Evolutionary conservation across 2,888 invertebrate species (phyloP).

Genomic region (Anthophora plumipes): DNA sequence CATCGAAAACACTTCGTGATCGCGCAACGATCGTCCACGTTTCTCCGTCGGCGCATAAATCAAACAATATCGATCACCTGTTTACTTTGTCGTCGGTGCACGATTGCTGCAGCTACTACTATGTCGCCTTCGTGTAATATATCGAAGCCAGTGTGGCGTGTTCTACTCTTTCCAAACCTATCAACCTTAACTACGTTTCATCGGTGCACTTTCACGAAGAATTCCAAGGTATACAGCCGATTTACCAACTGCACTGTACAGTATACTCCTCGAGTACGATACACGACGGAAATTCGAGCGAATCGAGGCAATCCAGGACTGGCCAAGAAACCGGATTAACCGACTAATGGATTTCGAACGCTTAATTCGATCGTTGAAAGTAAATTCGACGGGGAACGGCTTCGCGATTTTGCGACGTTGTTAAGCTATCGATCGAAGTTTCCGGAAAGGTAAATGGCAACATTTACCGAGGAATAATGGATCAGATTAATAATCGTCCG

Average conservation of each 20-base stretch:
- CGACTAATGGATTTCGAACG: conserved; percentile 17
- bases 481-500: no score
- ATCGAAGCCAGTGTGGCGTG: background rate
- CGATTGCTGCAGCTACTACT: conserved; percentile 51
- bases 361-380: conserved; percentile 16
- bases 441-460: background rate
- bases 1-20: conserved; percentile 66
- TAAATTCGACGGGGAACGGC: conserved; percentile 7
- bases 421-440: background rate
- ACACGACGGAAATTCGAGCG: conserved; percentile 8
- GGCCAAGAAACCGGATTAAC: conserved; percentile 9
- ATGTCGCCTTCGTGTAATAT: conserved; percentile 48
- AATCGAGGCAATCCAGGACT: background rate
- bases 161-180: conserved; percentile 20
- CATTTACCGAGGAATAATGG: background rate
- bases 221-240: conserved; percentile 17
- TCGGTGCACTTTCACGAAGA: conserved; percentile 6
- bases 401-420: background rate
- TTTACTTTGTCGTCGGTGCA: conserved; percentile 63
- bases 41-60: conserved; percentile 65
- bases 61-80: conserved; percentile 74
- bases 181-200: background rate
- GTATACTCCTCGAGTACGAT: background rate
- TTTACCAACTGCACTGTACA: conserved; percentile 1
- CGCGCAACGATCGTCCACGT: conserved; percentile 51